These are phyloP conservation scores for Pseudomyrmex cubaensis DNA, from an alignment of 1,140 invertebrate species.

Conservation along the genomic window DNA sequence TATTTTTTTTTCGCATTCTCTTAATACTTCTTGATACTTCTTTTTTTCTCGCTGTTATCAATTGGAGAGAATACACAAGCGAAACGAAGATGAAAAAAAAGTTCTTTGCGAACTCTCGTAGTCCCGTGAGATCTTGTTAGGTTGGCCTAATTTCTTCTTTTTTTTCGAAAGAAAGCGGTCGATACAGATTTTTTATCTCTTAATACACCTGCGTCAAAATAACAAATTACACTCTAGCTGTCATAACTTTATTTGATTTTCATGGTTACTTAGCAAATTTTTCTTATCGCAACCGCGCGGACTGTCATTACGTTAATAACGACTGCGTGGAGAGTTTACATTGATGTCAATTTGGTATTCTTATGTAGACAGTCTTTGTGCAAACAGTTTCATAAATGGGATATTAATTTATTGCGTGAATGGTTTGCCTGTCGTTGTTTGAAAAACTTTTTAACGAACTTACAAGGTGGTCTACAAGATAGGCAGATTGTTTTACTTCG, in stretches of 20 bases:
- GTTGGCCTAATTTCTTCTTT: background rate
- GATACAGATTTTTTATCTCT: background rate
- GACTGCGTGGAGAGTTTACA: background rate
- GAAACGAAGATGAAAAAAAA: slow-evolving; percentile 7
- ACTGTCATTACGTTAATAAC: slow-evolving; percentile 3
- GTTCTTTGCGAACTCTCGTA: background rate
- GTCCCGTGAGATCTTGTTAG: slow-evolving; percentile 3
- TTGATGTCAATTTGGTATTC: background rate
- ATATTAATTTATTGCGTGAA: slow-evolving; percentile 8
- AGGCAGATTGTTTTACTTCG: background rate
- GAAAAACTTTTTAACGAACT: slow-evolving; percentile 5
- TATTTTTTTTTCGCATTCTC: background rate
- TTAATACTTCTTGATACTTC: background rate
- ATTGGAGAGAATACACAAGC: slow-evolving; percentile 5
- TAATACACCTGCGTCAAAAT: background rate
- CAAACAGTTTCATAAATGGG: background rate
- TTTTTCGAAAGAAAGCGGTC: background rate
- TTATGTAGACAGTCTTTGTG: background rate
- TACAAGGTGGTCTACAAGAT: background rate
- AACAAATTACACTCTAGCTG: background rate
- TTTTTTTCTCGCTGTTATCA: slow-evolving; percentile 4
- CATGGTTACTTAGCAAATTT: background rate
- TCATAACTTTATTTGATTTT: background rate
- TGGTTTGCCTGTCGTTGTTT: background rate
- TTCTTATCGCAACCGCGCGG: background rate